phyloP scores from a whole-genome alignment of 92 coral and sea anemone species.

The Porites cylindrica region DNA sequence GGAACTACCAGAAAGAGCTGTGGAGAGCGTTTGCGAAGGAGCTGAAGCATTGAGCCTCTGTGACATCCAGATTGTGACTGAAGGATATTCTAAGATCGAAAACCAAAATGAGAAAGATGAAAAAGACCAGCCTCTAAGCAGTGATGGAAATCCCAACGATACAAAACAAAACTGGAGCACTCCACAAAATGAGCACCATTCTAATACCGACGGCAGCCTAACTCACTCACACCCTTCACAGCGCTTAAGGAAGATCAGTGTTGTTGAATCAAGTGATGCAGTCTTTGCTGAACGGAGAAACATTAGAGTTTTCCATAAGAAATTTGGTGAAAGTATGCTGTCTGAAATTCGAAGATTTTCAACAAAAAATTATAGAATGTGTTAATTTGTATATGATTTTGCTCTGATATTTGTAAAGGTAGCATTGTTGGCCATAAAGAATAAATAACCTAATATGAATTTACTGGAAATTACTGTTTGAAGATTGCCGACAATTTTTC shows the following conservation, averaged over 20 bases:
- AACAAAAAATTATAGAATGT: background rate
- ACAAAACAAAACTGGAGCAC: background rate
- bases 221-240: background rate
- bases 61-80: background rate
- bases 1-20: no score
- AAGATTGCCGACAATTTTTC: background rate
- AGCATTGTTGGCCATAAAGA: no score
- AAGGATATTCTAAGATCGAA: background rate
- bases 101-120: background rate
- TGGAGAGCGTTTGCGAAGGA: no score
- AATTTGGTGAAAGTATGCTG: background rate
- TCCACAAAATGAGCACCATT: background rate
- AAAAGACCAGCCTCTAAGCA: background rate
- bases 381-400: background rate
- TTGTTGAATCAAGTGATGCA: background rate
- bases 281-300: background rate
- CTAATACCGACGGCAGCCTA: no score
- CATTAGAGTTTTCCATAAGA: background rate
- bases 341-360: background rate
- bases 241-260: background rate
- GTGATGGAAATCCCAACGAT: background rate
- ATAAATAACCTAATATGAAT: no score
- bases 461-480: background rate
- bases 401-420: background rate
- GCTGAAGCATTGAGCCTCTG: no score